Evolutionary conservation across 2,113 vertebrate species (phyloP), one percentile per base, ranked within the genome.

Genomic region (Pygoscelis adeliae): DNA sequence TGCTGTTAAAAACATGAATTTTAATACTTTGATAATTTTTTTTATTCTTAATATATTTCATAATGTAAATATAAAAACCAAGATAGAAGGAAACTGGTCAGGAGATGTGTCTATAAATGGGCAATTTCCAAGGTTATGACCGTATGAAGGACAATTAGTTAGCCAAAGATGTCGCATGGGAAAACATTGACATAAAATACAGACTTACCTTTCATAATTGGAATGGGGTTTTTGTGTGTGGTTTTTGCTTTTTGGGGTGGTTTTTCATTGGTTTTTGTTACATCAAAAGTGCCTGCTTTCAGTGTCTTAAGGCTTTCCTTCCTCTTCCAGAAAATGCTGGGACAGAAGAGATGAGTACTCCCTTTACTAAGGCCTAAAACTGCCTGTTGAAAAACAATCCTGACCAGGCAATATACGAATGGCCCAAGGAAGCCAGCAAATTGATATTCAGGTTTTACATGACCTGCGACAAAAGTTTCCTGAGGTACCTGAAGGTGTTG

Each of bases 401-500:
- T 98, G 98, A 99, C 98, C 98, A 98, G 99, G 99, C 98, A 99
- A 97, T 98, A 99, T 98, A 99, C 99, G 99, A 99, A 99, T 99
- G 99, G 99, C 99, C 99, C 99, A 99, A 99, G 99, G 99, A 99
- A 99, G 98, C 98, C 99, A 99, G 97, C 99, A 99, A 98, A 99
- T 99, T 99, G 99, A 99, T 98, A 99, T 98, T 99, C 99, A 99
- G 99, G 99, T 99, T 99, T 99, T 99, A 98, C 99, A 99, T 98
- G 99, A 99, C 99, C 99, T 99, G 99, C 99, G 99, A 95, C 99
- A 99, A 97, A 99, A 99, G 98, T 99, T 99, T 97, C 99, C 99
- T 96, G 99, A 99, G 98, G 99, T 99, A 96, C 99, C 99, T 95
- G 99, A 99, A 98, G 99, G 99, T 98, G 99, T 99, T 97, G 99